These are phyloP conservation scores for Neotoxoptera formosana DNA, from an alignment of 1,140 invertebrate genomes.

Conservation along the genomic window DNA sequence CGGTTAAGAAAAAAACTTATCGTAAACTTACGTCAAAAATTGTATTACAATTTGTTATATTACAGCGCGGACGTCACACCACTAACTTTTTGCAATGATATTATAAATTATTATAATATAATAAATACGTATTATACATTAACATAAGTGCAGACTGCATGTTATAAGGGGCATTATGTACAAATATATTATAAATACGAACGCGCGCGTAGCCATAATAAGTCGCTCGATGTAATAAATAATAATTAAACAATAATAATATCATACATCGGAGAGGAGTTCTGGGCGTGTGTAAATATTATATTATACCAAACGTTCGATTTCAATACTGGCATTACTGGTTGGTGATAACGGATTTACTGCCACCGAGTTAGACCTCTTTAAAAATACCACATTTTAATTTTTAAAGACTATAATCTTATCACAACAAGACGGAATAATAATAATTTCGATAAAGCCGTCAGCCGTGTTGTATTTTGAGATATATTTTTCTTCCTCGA, in stretches of 20 bases:
- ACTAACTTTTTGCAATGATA: not conserved
- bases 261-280: not conserved
- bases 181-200: not conserved
- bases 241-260: constrained; percentile 19
- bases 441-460: constrained; percentile 35
- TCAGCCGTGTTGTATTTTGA: constrained; percentile 28
- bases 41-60: not conserved
- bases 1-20: not conserved
- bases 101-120: not conserved
- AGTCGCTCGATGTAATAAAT: not conserved
- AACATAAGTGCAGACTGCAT: not conserved
- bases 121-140: not conserved
- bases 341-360: constrained; percentile 55
- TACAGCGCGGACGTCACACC: not conserved
- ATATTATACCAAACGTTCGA: constrained; percentile 15
- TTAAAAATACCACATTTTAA: constrained; percentile 50
- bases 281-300: constrained; percentile 55
- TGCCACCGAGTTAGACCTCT: constrained; percentile 45
- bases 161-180: not conserved
- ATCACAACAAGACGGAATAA: constrained; percentile 46
- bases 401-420: constrained; percentile 41
- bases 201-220: not conserved
- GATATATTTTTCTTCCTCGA: constrained; percentile 33
- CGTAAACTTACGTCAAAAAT: constrained; percentile 11
- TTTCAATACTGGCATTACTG: constrained; percentile 38